A percentile compares a stretch with the other conserved stretches of the same genome.
phyloP scores from a whole-genome alignment of 2,113 vertebrate genomes.

The Herpailurus yagouaroundi region DNA sequence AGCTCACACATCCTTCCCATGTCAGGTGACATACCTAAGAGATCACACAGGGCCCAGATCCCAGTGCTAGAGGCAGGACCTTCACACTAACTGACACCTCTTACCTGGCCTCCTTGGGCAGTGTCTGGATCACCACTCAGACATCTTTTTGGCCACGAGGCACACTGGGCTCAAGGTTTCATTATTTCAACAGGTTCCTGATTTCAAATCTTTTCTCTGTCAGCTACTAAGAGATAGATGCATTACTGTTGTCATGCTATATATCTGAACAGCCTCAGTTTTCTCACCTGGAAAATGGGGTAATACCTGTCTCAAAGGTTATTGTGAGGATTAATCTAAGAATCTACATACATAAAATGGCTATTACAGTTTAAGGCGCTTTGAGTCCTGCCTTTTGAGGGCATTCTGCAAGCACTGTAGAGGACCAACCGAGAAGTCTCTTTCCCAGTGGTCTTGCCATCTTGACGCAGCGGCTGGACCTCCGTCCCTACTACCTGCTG shows the following conservation, averaged over 20 bases:
- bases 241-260: fast-evolving
- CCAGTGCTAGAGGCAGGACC: neutral
- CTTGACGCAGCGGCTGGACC: neutral
- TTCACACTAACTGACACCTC: fast-evolving
- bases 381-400: neutral
- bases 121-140: neutral
- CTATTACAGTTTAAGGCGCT: neutral
- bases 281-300: neutral
- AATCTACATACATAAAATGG: neutral
- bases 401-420: neutral
- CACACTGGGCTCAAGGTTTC: no score
- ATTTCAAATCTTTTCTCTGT: neutral
- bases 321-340: neutral
- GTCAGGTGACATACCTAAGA: neutral
- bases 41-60: no score
- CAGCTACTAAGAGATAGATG: fast-evolving
- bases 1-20: neutral
- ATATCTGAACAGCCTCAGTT: neutral
- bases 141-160: fast-evolving
- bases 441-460: neutral
- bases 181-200: no score
- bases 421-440: neutral
- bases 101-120: fast-evolving
- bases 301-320: neutral
- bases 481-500: fast-evolving